Conservation (phyloP, 1,140 invertebrate species). For the Leguminivora glycinivorella region DNA sequence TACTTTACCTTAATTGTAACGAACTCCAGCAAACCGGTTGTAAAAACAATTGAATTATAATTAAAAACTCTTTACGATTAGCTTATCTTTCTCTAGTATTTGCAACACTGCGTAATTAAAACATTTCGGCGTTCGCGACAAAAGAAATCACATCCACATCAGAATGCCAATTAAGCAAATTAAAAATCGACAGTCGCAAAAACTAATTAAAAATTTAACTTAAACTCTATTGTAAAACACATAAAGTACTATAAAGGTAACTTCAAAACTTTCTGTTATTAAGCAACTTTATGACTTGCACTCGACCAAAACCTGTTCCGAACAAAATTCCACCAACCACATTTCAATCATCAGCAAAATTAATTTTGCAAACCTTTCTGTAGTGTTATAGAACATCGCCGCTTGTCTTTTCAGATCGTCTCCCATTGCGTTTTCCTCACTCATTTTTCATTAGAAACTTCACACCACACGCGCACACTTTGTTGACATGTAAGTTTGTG, state of each 20-base stretch:
- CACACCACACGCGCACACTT: constrained; percentile 33
- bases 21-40: background rate
- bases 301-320: background rate
- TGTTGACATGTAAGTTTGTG: constrained; percentile 24
- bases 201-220: background rate
- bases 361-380: constrained; percentile 54
- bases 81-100: background rate
- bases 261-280: no score
- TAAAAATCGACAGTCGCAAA: background rate
- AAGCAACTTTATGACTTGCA: constrained; percentile 3
- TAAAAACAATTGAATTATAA: background rate
- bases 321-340: background rate
- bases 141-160: background rate
- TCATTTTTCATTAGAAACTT: constrained; percentile 54
- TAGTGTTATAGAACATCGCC: constrained; percentile 71
- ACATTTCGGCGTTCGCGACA: background rate
- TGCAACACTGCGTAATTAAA: background rate
- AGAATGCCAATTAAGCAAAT: constrained; percentile 10
- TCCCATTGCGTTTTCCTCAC: constrained; percentile 60
- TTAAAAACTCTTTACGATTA: background rate
- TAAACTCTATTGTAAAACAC: background rate
- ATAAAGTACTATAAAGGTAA: no score
- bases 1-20: background rate
- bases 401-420: constrained; percentile 70
- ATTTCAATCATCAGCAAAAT: background rate